These are phyloP conservation scores for Gymnodraco acuticeps DNA, from an alignment of 2,797 vertebrate genomes.

Conservation along the genomic window DNA sequence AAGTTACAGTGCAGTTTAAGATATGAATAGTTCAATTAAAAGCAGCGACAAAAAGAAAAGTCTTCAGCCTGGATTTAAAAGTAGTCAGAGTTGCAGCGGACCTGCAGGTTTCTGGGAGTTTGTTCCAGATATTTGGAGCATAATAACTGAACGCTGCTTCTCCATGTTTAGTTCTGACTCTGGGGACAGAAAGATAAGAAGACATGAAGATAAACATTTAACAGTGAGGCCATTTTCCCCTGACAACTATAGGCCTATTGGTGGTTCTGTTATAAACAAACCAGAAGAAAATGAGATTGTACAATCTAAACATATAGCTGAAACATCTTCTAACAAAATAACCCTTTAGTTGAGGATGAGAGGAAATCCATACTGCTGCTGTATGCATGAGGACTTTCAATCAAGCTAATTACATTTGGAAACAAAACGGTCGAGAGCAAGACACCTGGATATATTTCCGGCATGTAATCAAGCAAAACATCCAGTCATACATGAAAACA, in stretches of 20 bases:
- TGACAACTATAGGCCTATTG: neutral
- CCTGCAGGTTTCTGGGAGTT: no score
- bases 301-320: neutral
- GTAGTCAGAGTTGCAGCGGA: no score
- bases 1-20: no score
- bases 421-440: constrained; percentile 48
- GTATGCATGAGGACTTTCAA: constrained; percentile 69
- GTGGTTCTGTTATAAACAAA: neutral
- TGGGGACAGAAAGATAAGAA: no score
- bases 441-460: constrained; percentile 57
- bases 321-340: constrained; percentile 30
- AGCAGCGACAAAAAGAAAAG: no score
- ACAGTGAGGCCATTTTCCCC: neutral
- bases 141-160: no score
- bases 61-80: no score
- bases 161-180: no score
- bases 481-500: constrained; percentile 61
- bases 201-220: neutral
- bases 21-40: no score
- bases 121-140: no score
- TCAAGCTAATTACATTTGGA: constrained; percentile 69
- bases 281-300: neutral
- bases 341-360: constrained; percentile 37
- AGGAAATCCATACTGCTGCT: constrained; percentile 51
- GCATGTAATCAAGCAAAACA: constrained; percentile 50